Base-by-base conservation (phyloP, 2,888 invertebrate genomes). In the Cerceris rybyensis region DNA sequence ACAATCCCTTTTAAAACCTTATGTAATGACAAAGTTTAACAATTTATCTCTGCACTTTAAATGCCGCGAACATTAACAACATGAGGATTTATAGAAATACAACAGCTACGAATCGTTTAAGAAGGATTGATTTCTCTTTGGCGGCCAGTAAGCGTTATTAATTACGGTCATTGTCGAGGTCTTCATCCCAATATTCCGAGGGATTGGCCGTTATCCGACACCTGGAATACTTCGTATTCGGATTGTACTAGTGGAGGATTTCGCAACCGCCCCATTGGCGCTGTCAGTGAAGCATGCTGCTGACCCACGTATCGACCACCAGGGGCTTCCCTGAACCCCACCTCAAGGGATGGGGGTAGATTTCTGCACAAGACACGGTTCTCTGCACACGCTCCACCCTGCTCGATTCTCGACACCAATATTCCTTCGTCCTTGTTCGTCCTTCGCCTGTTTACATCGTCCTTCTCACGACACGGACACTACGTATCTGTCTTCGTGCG, bases 251-350 rank as follows among this genome's bases (percentile, higher is more conserved):
- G 43, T 68, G 82, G 74, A 83, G 82, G 86, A 89, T 89, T 87
- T 88, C 86, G 84, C 84, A 84, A 87, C 82, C 86, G 84, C 86
- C 85, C 86, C 86, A 89, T 88, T 87, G 88, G 86, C 82, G 84
- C 83, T 85, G 87, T 86, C 85, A 85, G 86, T 88, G 89, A 87
- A 85, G 86, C 88, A 87, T 86, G 86, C 86, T 81, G 84, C 85
- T 88, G 87, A 86, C 87, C 87, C 86, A 78, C 83, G 86, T 88
- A 88, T 89, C 86, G 88, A 88, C 88, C 87, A 86, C 85, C 80
- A 61, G 68, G 63, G 75, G 75, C 63, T 70, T 65, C 73, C 75
- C 65, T 64, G 68, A 60, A 61, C 71, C 75, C 69, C 67, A 13
- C 58, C 72, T 49, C 57, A 6, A 9, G 49, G 17, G 64, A 63